Base-by-base conservation (phyloP, 2,113 vertebrate genomes). In the Grammomys dolichurus region DNA sequence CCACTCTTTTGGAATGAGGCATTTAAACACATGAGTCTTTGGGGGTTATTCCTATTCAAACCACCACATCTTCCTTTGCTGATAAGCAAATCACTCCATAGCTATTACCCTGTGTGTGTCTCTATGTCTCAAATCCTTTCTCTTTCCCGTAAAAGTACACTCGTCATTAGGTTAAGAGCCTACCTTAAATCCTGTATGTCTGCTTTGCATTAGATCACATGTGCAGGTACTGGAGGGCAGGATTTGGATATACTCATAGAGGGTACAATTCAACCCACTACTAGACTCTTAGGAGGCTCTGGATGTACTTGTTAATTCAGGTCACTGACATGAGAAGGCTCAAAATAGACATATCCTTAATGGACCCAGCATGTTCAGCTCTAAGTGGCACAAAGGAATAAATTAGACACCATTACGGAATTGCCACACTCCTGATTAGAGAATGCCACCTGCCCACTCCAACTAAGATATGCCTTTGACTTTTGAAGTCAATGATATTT, bases 281-380 rank as follows among this genome's bases (percentile, higher is more conserved):
- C 22, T 75, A 20, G 26, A 90, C 19, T 60, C 85, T 82, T 73
- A 82, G 7, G 56, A 58, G 86, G 95, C 33, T 72, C 19, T 54
- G 5, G 51, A 73, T 67, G 36, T 51, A 60, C 73, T 94, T 82
- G 60, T 28, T 77, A 70, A 87, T 54, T 84, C 46, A 17, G 81
- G 72, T 94, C 76, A 88, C 22, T 94, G 90, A 87, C 5, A 46
- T 56, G 9, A 93, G 14, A 92, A 92, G 81, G 46, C 56, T 92
- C 89, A 94, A 82, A 95, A 94, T 28, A 94, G 69, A 72, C 24
- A 17, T 36, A 82, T 46, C 63, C 46, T 81, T 92, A 88, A 78
- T 88, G 56, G 40, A 16, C 13, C 40, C n/a, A 89, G 40, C 4
- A 85, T 91, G 86, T 80, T 80, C 58, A 60, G 7, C 51, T 46